Evolutionary conservation across 2,888 invertebrate species (phyloP), one percentile per base, ranked within the genome.

Genomic region (Dryococelus australis): DNA sequence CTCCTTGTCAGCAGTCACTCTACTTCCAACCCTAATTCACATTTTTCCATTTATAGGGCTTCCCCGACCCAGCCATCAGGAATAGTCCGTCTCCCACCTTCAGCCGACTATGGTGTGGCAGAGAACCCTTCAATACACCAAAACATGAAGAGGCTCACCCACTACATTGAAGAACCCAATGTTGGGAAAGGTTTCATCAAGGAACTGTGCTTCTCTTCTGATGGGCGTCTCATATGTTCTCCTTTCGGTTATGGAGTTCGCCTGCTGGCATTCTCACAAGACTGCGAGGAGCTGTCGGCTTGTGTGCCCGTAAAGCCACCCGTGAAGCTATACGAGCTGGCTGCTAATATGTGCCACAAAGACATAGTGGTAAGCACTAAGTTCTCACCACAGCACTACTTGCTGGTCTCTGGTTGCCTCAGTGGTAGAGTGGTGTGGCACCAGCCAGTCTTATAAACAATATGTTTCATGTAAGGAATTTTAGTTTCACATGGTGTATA

Each of bases 141-240:
- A 90, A 98, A 98, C 92, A 93, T 94, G 28, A 95, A 96, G 24
- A 94, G 98, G 84, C 94, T 99, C 86, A 95, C 97, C 10, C 97
- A 97, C 92, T 98, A 95, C 91, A 94, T 96, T 13, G 95, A 97
- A 91, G 98, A 99, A 92, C 96, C 97, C 0, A 98, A 97, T 91
- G 96, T 97, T 24, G 98, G 97, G 0, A 96, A 96, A 89, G 98
- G 98, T 0, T 98, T 97, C 90, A 98, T 99, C 87, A 99, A 99
- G 92, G 99, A 98, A 91, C 93, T 98, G 84, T 97, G 97, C 90
- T 98, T 97, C 92, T 98, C 98, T 0, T 94, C 97, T 0, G 98
- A 98, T 92, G 99, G 99, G 0, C 94, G 98, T 86, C 93, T 98
- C 16, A 96, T 99, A 47, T 97, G 97, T 91, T 98, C 98, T 0